A percentile compares a stretch with the other conserved stretches of the same genome.
These are phyloP conservation scores for Tetranychus urticae DNA, from an alignment of 1,140 invertebrate genomes.

Conservation along the genomic window DNA sequence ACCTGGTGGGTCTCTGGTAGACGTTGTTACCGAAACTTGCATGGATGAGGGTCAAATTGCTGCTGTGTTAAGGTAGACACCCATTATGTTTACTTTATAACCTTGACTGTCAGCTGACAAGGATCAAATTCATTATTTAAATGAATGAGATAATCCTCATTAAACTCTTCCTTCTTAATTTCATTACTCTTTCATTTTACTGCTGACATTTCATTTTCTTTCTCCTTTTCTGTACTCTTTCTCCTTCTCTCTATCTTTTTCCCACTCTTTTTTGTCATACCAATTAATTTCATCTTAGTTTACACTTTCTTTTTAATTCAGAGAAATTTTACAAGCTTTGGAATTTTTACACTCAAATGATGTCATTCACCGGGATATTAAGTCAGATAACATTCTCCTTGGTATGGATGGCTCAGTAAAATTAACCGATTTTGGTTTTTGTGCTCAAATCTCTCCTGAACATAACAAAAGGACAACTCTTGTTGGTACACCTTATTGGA, in stretches of 20 bases:
- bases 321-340: constrained; percentile 68
- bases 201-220: background rate
- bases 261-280: too few species aligned
- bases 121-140: constrained; percentile 3
- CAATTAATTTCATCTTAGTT: too few species aligned
- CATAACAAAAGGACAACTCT: constrained; percentile 96
- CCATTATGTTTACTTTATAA: too few species aligned
- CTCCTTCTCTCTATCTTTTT: too few species aligned
- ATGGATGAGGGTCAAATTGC: constrained; percentile 99
- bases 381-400: constrained; percentile 95
- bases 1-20: constrained; percentile 87
- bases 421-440: constrained; percentile 97
- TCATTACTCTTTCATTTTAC: too few species aligned
- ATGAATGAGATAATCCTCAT: too few species aligned
- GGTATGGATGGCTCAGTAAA: constrained; percentile 96
- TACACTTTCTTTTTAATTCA: background rate
- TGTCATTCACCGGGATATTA: constrained; percentile 96
- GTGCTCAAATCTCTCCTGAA: constrained; percentile 95
- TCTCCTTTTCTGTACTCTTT: background rate
- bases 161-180: too few species aligned
- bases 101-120: too few species aligned
- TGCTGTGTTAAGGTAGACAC: constrained; percentile 34
- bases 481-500: constrained; percentile 56
- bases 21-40: constrained; percentile 96
- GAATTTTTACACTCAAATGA: constrained; percentile 95